Evolutionary conservation across 2,113 vertebrate species (phyloP).

Genomic region (Oryzias melastigma): DNA sequence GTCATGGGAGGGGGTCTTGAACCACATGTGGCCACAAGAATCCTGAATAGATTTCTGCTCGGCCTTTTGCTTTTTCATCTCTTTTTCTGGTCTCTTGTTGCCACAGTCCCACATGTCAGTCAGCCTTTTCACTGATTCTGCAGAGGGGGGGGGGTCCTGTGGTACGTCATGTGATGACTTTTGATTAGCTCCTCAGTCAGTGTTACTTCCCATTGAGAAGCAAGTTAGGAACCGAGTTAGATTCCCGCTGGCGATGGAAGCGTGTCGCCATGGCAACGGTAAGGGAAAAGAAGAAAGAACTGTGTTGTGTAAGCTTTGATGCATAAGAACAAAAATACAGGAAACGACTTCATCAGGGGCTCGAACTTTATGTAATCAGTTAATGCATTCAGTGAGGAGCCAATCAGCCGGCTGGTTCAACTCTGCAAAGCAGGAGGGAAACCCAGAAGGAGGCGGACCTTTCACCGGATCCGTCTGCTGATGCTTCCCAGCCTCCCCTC

Average conservation of each 20-base stretch:
- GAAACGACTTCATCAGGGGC: not conserved
- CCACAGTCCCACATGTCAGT: too few relatives aligned
- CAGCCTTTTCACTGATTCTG: not conserved
- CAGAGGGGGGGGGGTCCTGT: too few relatives aligned
- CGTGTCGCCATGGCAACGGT: conserved; percentile 23
- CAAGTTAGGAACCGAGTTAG: conserved; percentile 1
- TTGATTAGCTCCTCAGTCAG: not conserved
- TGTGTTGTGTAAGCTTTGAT: not conserved
- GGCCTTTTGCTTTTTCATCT: not conserved
- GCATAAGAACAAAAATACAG: not conserved
- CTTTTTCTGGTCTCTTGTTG: too few relatives aligned
- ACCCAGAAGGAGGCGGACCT: too few relatives aligned
- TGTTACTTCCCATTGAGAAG: not conserved
- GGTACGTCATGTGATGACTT: not conserved
- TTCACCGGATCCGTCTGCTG: too few relatives aligned
- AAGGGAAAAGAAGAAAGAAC: not conserved
- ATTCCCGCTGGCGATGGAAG: conserved; percentile 7
- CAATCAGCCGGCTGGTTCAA: not conserved
- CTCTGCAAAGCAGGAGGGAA: too few relatives aligned
- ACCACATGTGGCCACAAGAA: too few relatives aligned
- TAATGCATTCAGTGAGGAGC: not conserved
- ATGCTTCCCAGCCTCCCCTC: too few relatives aligned
- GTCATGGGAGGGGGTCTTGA: too few relatives aligned
- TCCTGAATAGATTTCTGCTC: too few relatives aligned
- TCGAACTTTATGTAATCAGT: not conserved